Percentiles rank a stretch among this genome's conserved stretches.
Evolutionary conservation across 1,140 invertebrate genomes (phyloP).

Genomic region (Drosophila sucinea): DNA sequence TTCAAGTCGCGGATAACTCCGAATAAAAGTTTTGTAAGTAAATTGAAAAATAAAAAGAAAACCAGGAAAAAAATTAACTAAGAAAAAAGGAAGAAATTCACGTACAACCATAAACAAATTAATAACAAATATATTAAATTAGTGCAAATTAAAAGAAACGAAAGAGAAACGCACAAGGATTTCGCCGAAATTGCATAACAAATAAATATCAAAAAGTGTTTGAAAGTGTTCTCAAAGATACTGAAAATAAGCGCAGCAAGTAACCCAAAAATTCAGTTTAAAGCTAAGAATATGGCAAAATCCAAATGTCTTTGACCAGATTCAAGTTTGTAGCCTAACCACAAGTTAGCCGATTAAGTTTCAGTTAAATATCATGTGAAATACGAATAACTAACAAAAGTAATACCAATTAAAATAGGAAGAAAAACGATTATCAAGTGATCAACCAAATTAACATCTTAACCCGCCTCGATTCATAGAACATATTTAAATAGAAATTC

Average conservation of each 20-base stretch:
- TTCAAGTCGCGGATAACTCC: conserved; percentile 83
- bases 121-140: conserved; percentile 33
- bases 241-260: conserved; percentile 52
- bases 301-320: conserved; percentile 61
- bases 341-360: conserved; percentile 49
- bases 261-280: conserved; percentile 32
- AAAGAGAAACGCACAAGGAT: conserved; percentile 6
- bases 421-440: background rate
- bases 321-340: conserved; percentile 59
- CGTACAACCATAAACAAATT: conserved; percentile 26
- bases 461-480: too few relatives aligned
- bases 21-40: conserved; percentile 83
- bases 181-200: background rate
- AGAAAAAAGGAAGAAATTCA: conserved; percentile 17
- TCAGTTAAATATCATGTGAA: conserved; percentile 38
- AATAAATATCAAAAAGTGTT: conserved; percentile 1
- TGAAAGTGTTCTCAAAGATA: background rate
- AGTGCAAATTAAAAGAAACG: conserved; percentile 10
- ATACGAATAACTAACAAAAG: background rate
- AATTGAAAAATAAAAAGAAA: conserved; percentile 41
- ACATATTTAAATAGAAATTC: background rate
- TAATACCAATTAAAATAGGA: background rate
- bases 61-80: conserved; percentile 21
- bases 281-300: conserved; percentile 38
- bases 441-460: too few relatives aligned